Evolutionary conservation across 2,113 vertebrate genomes (phyloP), one percentile per base, ranked within the genome.

Genomic region (Leptocoma aspasia): DNA sequence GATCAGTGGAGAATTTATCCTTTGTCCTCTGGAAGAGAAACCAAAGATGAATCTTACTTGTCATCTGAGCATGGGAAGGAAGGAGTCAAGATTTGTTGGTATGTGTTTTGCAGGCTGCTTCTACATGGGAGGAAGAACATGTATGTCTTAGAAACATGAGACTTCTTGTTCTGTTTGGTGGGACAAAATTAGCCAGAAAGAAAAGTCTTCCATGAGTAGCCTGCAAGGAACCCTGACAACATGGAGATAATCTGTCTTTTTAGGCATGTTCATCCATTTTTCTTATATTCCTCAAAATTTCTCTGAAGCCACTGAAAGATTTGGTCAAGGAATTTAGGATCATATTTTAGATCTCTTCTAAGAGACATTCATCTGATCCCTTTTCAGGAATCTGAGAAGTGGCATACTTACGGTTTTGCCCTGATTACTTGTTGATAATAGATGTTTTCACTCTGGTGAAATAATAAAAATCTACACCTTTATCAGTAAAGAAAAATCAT

Each of bases 361-460:
- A 81, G 47, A 84, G 33, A 42, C 11, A 21, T 24, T 76, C 0
- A 49, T 41, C 39, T 53, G 28, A 45, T 53, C 13, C 7, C 22
- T 92, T 76, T 72, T 57, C 41, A 84, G 8, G 24, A 84, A 76
- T 37, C 26, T 79, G 33, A 44, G 37, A 84, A 88, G 50, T 39
- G 2, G 5, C 7, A 39, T 1, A 6, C 10, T 39, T 87, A 33
- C 0, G 0, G 1, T 60, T 88, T 69, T 94, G 4, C 30, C 87
- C n/a, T 33, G 9, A 15, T 82, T 70, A 54, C 31, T 44, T 90
- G 8, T 63, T 68, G 42, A 17, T 57, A 53, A 50, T 20, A 83
- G 41, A 5, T 81, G 20, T 61, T 85, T 82, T 80, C 53, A 79
- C 2, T 28, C 23, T 35, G 21, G 12, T 69, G 28, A 68, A 45